Evolutionary conservation across 2,113 vertebrate species (phyloP).

Genomic region (Hyaena hyaena): DNA sequence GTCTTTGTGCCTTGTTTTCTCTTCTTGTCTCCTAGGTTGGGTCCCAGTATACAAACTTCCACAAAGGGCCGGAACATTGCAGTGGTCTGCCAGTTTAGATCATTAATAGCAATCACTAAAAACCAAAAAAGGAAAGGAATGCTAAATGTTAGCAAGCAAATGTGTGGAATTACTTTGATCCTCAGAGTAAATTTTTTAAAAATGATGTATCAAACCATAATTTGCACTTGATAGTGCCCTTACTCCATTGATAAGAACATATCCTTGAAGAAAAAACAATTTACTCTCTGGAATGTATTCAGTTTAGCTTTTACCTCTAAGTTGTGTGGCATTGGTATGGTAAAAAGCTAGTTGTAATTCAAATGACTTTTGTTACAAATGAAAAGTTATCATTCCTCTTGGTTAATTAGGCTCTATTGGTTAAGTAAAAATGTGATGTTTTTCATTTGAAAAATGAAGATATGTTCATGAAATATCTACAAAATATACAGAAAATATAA

Average conservation of each 20-base stretch:
- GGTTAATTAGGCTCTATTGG: background rate
- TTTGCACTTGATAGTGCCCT: background rate
- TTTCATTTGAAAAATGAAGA: background rate
- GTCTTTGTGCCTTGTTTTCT: constrained; percentile 98
- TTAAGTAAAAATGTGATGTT: background rate
- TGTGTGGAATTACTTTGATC: background rate
- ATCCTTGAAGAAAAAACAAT: background rate
- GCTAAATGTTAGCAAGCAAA: background rate
- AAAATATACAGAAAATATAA: background rate
- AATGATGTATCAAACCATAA: background rate
- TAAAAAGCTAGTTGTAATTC: background rate
- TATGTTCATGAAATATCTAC: background rate
- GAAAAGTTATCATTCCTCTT: background rate
- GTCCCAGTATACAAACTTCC: constrained; percentile 95
- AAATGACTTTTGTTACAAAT: background rate
- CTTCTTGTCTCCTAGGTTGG: constrained; percentile 95
- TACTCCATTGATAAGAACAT: background rate
- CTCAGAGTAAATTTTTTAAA: background rate
- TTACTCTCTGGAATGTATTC: background rate
- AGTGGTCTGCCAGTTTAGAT: constrained; percentile 96
- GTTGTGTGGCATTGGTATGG: background rate
- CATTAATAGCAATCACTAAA: constrained; percentile 94
- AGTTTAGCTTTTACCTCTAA: background rate
- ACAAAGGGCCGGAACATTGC: constrained; percentile 98
- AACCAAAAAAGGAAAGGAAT: constrained; percentile 66